Conservation (phyloP, 2,113 vertebrate genomes). For the Sylvilagus bachmani region DNA sequence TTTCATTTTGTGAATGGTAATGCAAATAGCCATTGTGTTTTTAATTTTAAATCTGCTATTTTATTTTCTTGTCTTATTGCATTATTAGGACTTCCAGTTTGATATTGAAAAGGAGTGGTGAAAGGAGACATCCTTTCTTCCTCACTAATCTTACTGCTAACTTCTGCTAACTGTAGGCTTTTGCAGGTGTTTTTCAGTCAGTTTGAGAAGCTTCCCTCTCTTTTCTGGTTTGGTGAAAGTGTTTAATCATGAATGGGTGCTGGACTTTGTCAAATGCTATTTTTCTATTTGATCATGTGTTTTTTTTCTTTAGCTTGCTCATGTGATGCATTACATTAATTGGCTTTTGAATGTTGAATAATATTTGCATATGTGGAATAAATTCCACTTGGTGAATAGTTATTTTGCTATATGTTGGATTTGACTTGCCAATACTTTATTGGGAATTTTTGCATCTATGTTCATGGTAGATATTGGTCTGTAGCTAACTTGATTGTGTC, state of each 20-base stretch:
- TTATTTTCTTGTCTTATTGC: background rate
- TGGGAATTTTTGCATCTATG: background rate
- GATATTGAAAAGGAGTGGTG: background rate
- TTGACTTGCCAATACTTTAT: background rate
- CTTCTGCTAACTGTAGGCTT: background rate
- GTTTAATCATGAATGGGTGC: background rate
- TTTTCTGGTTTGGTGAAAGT: background rate
- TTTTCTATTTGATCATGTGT: background rate
- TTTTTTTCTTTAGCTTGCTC: constrained; percentile 47
- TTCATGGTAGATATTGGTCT: background rate
- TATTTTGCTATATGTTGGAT: background rate
- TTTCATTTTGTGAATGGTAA: background rate
- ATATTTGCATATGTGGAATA: background rate
- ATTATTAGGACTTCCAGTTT: background rate
- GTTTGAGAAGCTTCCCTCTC: background rate
- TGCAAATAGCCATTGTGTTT: background rate
- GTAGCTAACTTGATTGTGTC: background rate
- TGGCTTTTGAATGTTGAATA: constrained; percentile 17
- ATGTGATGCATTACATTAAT: background rate
- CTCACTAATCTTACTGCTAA: background rate
- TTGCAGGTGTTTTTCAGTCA: background rate
- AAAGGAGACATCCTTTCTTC: background rate
- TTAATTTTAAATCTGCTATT: background rate
- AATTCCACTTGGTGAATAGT: background rate
- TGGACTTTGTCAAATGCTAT: constrained; percentile 17